Evolutionary conservation across 1,140 invertebrate genomes (phyloP), one percentile per base, ranked within the genome.

Genomic region (Formica selysi): DNA sequence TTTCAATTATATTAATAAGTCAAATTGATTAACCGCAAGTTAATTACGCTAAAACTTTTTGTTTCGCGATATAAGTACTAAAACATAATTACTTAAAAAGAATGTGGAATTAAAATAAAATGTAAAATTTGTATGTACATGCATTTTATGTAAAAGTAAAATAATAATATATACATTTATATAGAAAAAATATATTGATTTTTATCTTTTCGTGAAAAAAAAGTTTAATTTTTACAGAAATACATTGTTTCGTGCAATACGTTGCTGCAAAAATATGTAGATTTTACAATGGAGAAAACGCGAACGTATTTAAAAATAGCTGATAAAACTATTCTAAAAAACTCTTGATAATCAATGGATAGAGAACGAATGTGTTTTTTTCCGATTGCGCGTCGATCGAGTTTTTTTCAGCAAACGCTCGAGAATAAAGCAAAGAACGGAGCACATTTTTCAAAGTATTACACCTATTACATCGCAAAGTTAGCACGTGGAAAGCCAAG

Each of bases 391-490:
- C 32, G n/a, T 7, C 29, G 7, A 78, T 65, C 61, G 13, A 48
- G 32, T 16, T 78, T 54, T 70, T 68, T 26, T 11, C 65, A 36
- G 22, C 36, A 70, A 59, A 80, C 44, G n/a, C 5, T 80, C 22
- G 5, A 41, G 65, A 70, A 2, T 19, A 57, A 70, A 80, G 48
- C 48, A 70, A 80, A 70, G 78, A 59, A 59, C 64, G 26, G 13
- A 54, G 10, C 22, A 16, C 16, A 70, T 80, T 80, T 70, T 80
- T 70, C 64, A 70, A 68, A 68, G 22, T 62, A 51, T 29, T 67
- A 67, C 29, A 79, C n/a, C 61, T 57, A 80, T 80, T 70, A 80
- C 48, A 59, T 80, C 22, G 32, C 64, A 41, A 70, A 80, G 22
- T 36, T 48, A 51, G 51, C 22, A 22, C 32, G 64, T 70, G 36